Conservation (phyloP, 2,113 vertebrate genomes). For the Dissostichus mawsoni region DNA sequence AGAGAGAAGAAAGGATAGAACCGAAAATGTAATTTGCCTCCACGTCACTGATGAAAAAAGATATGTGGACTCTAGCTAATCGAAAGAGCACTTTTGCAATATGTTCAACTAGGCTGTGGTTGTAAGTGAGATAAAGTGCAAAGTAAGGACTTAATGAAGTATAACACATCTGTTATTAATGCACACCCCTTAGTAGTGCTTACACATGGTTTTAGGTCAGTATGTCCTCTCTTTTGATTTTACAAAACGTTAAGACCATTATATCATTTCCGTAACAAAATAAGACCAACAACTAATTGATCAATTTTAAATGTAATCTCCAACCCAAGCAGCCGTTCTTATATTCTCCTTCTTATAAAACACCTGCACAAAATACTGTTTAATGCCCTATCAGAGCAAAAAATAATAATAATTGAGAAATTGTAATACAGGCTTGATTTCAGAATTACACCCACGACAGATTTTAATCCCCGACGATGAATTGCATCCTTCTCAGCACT, state of each 20-base stretch:
- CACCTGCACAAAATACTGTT: background rate
- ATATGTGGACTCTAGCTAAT: slow-evolving; percentile 43
- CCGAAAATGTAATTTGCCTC: slow-evolving; percentile 55
- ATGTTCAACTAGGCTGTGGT: slow-evolving; percentile 12
- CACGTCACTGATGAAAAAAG: slow-evolving; percentile 40
- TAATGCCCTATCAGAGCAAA: background rate
- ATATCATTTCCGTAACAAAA: slow-evolving; percentile 5
- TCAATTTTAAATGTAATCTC: background rate
- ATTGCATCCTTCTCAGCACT: background rate
- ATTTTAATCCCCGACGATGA: background rate
- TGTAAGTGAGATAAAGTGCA: slow-evolving; percentile 10
- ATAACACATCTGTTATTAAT: background rate
- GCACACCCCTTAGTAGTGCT: background rate
- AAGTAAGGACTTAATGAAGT: background rate
- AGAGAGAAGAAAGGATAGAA: slow-evolving; percentile 36
- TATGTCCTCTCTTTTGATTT: slow-evolving; percentile 2
- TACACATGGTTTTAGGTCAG: slow-evolving; percentile 19
- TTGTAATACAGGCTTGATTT: background rate
- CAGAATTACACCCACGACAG: background rate
- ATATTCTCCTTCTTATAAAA: background rate
- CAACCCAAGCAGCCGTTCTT: background rate
- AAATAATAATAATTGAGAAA: background rate
- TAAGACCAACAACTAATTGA: background rate
- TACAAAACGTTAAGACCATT: background rate
- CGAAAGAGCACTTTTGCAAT: slow-evolving; percentile 15